Evolutionary conservation across 2,113 vertebrate species (phyloP).

Genomic region (Laticauda colubrina): DNA sequence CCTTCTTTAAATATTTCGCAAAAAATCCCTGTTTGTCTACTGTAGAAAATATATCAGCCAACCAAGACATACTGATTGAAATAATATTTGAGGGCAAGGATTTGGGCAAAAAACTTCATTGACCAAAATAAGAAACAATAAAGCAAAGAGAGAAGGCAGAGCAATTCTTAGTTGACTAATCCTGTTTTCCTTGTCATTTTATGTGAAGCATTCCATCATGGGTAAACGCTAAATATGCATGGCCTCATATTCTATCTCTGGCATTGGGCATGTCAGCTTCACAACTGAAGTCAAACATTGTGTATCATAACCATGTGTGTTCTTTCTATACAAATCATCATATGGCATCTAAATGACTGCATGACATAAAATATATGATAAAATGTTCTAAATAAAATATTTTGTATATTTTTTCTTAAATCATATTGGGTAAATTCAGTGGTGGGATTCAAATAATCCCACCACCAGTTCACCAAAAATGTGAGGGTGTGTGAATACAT

Average conservation of each 20-base stretch:
- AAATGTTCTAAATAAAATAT: not conserved
- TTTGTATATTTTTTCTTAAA: not conserved
- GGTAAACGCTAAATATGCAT: conserved; percentile 31
- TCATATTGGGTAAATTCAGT: not conserved
- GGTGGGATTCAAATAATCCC: no score
- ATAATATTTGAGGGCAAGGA: conserved; percentile 32
- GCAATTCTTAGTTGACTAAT: conserved; percentile 54
- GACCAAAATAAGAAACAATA: conserved; percentile 41
- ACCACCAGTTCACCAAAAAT: no score
- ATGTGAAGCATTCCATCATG: conserved; percentile 48
- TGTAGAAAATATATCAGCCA: not conserved
- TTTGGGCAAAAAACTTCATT: conserved; percentile 1
- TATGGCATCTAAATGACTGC: not conserved
- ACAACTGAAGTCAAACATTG: not conserved
- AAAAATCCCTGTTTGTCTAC: not conserved
- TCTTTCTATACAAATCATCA: not conserved
- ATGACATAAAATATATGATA: not conserved
- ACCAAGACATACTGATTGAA: not conserved
- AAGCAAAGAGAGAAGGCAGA: conserved; percentile 44
- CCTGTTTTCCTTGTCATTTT: conserved; percentile 53
- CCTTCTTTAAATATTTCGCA: not conserved
- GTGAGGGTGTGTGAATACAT: no score
- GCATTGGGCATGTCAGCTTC: conserved; percentile 42
- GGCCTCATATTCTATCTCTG: conserved; percentile 44
- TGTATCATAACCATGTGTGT: no score